Base-by-base conservation (phyloP, 2,113 vertebrate genomes). In the Scomber japonicus region DNA sequence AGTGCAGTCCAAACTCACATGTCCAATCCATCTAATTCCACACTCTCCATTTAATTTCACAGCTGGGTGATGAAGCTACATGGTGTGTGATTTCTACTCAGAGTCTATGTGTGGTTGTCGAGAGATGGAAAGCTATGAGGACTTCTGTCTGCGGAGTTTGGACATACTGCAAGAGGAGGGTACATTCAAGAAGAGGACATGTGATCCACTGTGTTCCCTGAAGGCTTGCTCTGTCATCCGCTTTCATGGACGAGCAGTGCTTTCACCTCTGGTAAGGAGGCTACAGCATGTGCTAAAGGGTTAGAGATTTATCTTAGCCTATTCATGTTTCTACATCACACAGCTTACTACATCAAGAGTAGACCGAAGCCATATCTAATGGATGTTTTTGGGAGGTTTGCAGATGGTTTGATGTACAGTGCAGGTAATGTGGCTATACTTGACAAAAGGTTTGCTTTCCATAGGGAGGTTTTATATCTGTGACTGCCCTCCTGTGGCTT, bases 51-150 rank as follows among this genome's bases (percentile, higher is more conserved):
- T 72, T 64, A 3, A 71, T 75, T 68, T 59, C 57, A 68, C 87
- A 85, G 88, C 67, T 66, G 46, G 61, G 45, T 50, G 59, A 65
- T 16, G 3, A 69, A 78, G 70, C 84, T 91, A 74, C 79, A 92
- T 90, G 88, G 69, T 89, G 84, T 77, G 73, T 57, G 73, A 80
- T 54, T 82, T 70, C 66, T 55, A 14, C 40, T 53, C 81, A 40
- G 86, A 54, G 63, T 50, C 77, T 55, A 84, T 84, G 88, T 81
- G 82, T 61, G 66, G 92, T 75, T 45, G 75, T 56, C 48, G 83
- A 66, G 82, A 88, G 78, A 94, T 99, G 97, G 97, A 98, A 78
- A 96, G 96, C 79, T 99, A 98, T 63, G 96, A 98, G 75, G 87
- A 95, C 56, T 99, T 98, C 90, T 97, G 93, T 81, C 91, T 93